These are phyloP conservation scores for Drosophila macrospina DNA, from an alignment of 2,888 invertebrate genomes.

Conservation along the genomic window DNA sequence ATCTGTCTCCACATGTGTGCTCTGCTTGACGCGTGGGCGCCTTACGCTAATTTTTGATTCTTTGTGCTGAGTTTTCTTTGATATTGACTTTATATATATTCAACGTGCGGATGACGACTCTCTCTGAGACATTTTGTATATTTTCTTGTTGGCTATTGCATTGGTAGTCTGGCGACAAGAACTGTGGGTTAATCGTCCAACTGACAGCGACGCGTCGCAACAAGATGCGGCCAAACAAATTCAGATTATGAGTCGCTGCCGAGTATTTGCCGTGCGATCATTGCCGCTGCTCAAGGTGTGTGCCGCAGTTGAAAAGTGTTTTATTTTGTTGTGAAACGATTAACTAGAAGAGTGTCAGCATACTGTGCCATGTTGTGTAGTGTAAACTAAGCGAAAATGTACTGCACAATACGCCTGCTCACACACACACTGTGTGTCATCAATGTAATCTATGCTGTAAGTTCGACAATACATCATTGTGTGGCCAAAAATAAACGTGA, in stretches of 20 bases:
- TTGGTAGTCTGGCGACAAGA: constrained; percentile 42
- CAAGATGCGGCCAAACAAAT: constrained; percentile 65
- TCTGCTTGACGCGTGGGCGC: constrained; percentile 61
- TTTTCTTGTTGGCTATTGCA: constrained; percentile 63
- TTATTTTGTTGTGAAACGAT: constrained; percentile 11
- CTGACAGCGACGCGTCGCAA: constrained; percentile 51
- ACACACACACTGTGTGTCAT: constrained; percentile 68
- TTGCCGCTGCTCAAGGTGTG: constrained; percentile 74
- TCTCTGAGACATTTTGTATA: constrained; percentile 42
- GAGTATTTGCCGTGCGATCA: constrained; percentile 62
- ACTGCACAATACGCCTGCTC: constrained; percentile 68
- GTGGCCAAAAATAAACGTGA: constrained; percentile 41
- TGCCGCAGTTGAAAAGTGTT: constrained; percentile 24
- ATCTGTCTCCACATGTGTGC: constrained; percentile 25
- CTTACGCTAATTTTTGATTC: constrained; percentile 58
- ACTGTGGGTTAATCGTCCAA: constrained; percentile 64
- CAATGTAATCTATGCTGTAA: constrained; percentile 73
- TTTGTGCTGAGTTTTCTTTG: constrained; percentile 57
- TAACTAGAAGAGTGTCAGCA: constrained; percentile 31
- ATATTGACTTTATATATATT: constrained; percentile 50
- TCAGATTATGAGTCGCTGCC: constrained; percentile 68
- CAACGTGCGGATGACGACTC: constrained; percentile 11
- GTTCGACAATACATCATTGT: constrained; percentile 32
- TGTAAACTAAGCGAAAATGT: constrained; percentile 56
- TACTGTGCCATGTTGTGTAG: constrained; percentile 38